Evolutionary conservation across 2,888 invertebrate species (phyloP).

Genomic region (Orthonevra nobilis): DNA sequence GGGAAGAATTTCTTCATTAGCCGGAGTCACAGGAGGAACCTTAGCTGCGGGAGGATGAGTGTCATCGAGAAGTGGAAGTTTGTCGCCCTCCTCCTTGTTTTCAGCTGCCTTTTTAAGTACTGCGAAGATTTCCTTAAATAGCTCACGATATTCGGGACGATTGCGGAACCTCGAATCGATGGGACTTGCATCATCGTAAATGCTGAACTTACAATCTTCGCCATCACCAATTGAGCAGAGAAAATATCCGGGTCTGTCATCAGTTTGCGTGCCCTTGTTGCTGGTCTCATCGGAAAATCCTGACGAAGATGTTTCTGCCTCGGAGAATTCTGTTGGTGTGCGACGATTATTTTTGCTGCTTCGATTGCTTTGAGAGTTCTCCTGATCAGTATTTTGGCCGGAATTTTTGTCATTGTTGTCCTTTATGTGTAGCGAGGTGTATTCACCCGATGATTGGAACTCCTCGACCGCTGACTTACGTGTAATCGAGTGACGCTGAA

Average conservation of each 20-base stretch:
- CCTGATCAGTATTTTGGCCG: conserved; percentile 38
- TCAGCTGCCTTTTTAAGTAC: conserved; percentile 91
- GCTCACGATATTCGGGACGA: conserved; percentile 89
- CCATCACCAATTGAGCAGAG: conserved; percentile 92
- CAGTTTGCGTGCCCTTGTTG: conserved; percentile 91
- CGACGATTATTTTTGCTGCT: conserved; percentile 82
- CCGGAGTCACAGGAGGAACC: conserved; percentile 86
- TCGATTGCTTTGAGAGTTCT: conserved; percentile 77
- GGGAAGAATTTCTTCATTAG: conserved; percentile 83
- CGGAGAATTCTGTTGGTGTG: conserved; percentile 91
- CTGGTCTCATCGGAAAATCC: conserved; percentile 92
- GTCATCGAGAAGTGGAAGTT: conserved; percentile 86
- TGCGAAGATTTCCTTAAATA: conserved; percentile 91
- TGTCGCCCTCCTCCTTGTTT: conserved; percentile 90
- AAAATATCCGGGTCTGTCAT: conserved; percentile 89
- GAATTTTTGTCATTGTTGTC: conserved; percentile 46
- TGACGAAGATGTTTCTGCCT: conserved; percentile 91
- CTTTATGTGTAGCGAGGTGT: conserved; percentile 76
- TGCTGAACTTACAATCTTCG: conserved; percentile 91
- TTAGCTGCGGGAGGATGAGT: conserved; percentile 80
- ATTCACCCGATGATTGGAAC: conserved; percentile 87
- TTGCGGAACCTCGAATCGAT: conserved; percentile 91
- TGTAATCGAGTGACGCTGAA: conserved; percentile 85
- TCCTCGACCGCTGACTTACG: conserved; percentile 83
- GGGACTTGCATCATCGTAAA: conserved; percentile 89